Percentiles rank a stretch among this genome's conserved stretches.
These are phyloP conservation scores for Phaenicophaeus curvirostris DNA, from an alignment of 2,797 vertebrate species.

Conservation along the genomic window DNA sequence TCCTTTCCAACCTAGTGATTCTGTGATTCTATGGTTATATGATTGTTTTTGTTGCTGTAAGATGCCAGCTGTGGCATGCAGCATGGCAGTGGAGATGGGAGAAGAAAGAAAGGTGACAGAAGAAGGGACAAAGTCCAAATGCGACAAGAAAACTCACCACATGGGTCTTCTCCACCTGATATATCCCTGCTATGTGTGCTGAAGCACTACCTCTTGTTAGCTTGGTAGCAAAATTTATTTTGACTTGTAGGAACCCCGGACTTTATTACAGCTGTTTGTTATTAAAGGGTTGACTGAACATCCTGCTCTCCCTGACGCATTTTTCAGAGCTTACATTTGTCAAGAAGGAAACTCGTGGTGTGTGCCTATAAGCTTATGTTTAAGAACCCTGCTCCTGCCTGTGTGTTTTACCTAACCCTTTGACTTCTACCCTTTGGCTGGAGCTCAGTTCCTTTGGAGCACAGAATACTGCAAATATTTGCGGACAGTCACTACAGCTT, in stretches of 20 bases:
- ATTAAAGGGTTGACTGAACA: conserved; percentile 36
- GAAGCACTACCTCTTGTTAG: not conserved
- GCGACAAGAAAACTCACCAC: not conserved
- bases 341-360: conserved; percentile 22
- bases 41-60: not conserved
- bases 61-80: not conserved
- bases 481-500: not conserved
- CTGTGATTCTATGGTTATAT: no score
- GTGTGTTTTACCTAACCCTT: not conserved
- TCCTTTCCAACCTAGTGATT: no score
- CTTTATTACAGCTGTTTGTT: conserved; percentile 43
- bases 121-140: not conserved
- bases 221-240: conserved; percentile 6
- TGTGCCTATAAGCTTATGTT: conserved; percentile 9
- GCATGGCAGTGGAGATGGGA: fast-evolving
- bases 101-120: not conserved
- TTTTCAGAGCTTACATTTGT: conserved; percentile 27
- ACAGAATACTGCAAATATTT: not conserved
- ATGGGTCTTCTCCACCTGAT: not conserved
- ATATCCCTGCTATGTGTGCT: not conserved
- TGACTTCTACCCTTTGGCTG: not conserved
- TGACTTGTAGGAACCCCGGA: not conserved
- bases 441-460: not conserved
- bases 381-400: not conserved
- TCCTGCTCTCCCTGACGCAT: conserved; percentile 12